Conservation (phyloP, 1,140 invertebrate species). For the Teleopsis dalmanni region DNA sequence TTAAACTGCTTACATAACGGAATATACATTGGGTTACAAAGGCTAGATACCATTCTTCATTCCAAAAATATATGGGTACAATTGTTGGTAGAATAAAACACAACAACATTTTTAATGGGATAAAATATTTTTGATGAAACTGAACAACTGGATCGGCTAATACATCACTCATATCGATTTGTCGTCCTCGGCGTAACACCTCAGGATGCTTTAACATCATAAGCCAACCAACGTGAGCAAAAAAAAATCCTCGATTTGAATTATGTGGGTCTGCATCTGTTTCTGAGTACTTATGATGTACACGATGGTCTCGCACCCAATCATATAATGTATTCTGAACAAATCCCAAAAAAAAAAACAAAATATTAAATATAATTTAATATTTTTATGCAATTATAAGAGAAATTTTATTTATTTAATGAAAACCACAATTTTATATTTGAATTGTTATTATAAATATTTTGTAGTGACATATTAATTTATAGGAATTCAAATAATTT, state of each 20-base stretch:
- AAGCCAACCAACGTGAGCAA: constrained; percentile 86
- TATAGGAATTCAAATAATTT: too few relatives aligned
- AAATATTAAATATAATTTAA: not conserved
- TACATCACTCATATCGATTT: constrained; percentile 74
- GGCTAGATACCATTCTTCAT: constrained; percentile 56
- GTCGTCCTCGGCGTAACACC: constrained; percentile 61
- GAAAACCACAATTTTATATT: too few relatives aligned
- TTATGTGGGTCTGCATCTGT: constrained; percentile 88
- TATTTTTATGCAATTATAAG: not conserved
- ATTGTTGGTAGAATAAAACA: constrained; percentile 73
- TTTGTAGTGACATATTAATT: too few relatives aligned
- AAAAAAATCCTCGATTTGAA: constrained; percentile 82
- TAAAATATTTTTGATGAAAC: constrained; percentile 70
- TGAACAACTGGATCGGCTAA: constrained; percentile 62
- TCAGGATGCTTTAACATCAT: constrained; percentile 78
- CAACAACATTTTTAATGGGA: constrained; percentile 57
- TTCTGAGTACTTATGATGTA: constrained; percentile 86
- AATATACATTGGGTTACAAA: constrained; percentile 56
- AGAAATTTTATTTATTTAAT: not conserved
- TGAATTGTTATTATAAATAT: too few relatives aligned
- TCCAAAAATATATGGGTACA: constrained; percentile 67
- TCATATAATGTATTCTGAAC: constrained; percentile 54
- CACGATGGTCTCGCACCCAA: constrained; percentile 74
- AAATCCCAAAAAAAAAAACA: not conserved
- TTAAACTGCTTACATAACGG: constrained; percentile 69